Percentiles rank a stretch among this genome's conserved stretches.
Conservation (phyloP, 2,113 vertebrate species). For the Strix aluco region DNA sequence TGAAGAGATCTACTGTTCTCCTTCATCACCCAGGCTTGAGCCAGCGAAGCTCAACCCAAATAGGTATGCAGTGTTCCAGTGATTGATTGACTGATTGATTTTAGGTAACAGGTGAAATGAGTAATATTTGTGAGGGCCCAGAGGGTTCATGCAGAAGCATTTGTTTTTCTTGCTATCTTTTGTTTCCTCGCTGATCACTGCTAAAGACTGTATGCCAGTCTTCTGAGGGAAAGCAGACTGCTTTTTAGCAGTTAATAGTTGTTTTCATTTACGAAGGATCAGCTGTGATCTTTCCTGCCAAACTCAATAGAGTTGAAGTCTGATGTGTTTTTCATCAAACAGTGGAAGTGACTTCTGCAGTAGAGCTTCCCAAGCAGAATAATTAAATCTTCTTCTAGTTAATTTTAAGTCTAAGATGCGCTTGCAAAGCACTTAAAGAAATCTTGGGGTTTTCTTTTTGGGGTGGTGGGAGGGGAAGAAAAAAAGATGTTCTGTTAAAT, state of each 20-base stretch:
- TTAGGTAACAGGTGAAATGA: background rate
- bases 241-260: background rate
- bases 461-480: accelerated
- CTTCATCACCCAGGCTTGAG: slow-evolving; percentile 68
- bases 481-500: background rate
- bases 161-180: background rate
- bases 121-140: background rate
- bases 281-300: background rate
- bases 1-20: slow-evolving; percentile 79
- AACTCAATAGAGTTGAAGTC: background rate
- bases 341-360: background rate
- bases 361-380: background rate
- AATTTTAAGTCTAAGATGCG: background rate
- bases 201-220: background rate
- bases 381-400: background rate
- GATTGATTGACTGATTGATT: background rate
- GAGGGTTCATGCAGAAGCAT: background rate
- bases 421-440: background rate
- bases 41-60: slow-evolving; percentile 83
- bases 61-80: slow-evolving; percentile 74
- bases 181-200: background rate
- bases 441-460: background rate
- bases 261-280: background rate
- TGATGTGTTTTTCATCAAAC: background rate
- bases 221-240: background rate